Evolutionary conservation across 2,797 vertebrate genomes (phyloP), one percentile per base, ranked within the genome.

Genomic region (Enteromius argenteus): DNA sequence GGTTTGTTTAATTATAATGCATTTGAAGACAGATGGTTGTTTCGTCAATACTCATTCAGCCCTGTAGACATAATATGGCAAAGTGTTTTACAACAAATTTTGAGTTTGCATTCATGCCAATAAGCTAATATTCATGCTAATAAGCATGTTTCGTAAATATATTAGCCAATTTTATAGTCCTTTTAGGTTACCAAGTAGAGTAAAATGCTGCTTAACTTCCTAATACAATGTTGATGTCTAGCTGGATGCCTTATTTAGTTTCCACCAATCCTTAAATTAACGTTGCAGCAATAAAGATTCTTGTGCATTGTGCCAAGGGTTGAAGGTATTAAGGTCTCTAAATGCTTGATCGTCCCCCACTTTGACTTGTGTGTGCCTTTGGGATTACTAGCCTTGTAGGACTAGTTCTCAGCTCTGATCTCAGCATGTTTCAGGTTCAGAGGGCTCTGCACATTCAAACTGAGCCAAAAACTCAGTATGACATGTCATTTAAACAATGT

Each of bases 361-460:
- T 73, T 81, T 89, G 90, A 91, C 88, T 89, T 39, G 60, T 80
- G 90, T 86, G 73, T 75, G 81, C 73, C 83, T 86, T 86, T 46
- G 76, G 77, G 87, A 90, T 92, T 89, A 87, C 75, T 32, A 64
- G 86, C 44, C 80, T 87, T 83, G 84, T 79, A 87, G 75, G 37
- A 27, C 23, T 75, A 62, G 84, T 76, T 90, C 87, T 89, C 79
- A 86, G 67, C 86, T 93, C 84, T 87, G 89, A 92, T 91, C 90
- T 81, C 78, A 89, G 85, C 66, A 64, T 87, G 89, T 75, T 58
- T 83, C 46, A 37, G 87, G 86, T 89, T 91, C 90, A 88, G 74
- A 15, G 39, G 83, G 82, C 79, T 83, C 51, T 79, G 35, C 75
- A 51, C 76, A 90, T 91, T 90, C 83, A 84, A 82, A 86, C 30